Conservation (phyloP, 2,113 vertebrate species). For the Chionis minor region DNA sequence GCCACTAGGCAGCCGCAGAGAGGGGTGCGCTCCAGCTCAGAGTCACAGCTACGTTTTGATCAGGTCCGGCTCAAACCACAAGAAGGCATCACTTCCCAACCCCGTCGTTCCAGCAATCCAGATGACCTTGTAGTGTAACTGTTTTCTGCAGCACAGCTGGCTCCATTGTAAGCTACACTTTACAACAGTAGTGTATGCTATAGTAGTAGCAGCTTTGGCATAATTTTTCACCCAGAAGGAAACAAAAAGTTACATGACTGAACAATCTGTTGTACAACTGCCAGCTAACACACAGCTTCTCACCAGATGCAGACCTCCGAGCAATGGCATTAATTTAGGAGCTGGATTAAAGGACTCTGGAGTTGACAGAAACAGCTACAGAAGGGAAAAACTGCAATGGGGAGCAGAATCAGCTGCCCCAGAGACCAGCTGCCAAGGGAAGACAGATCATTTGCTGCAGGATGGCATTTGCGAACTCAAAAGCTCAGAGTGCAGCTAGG, state of each 20-base stretch:
- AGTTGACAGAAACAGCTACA: background rate
- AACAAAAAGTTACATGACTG: background rate
- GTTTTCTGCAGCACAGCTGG: slow-evolving; percentile 44
- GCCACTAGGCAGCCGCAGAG: background rate
- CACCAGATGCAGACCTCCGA: slow-evolving; percentile 25
- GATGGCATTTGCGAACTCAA: background rate
- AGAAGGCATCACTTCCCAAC: background rate
- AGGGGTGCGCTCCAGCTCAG: background rate
- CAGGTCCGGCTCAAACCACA: background rate
- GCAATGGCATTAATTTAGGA: background rate
- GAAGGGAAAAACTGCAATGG: background rate
- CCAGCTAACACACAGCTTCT: background rate
- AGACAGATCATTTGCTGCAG: background rate
- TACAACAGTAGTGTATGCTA: slow-evolving; percentile 37
- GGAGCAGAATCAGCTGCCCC: background rate
- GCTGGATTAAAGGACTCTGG: background rate
- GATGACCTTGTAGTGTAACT: slow-evolving; percentile 47
- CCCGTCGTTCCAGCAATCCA: background rate
- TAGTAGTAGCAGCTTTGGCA: slow-evolving; percentile 28
- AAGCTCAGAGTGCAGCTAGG: background rate
- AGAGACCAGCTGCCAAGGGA: background rate
- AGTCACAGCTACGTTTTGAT: background rate
- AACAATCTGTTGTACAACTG: background rate
- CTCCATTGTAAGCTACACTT: background rate
- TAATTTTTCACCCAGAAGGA: slow-evolving; percentile 27